Evolutionary conservation across 1,140 invertebrate species (phyloP).

Genomic region (Eubasilissa regina): DNA sequence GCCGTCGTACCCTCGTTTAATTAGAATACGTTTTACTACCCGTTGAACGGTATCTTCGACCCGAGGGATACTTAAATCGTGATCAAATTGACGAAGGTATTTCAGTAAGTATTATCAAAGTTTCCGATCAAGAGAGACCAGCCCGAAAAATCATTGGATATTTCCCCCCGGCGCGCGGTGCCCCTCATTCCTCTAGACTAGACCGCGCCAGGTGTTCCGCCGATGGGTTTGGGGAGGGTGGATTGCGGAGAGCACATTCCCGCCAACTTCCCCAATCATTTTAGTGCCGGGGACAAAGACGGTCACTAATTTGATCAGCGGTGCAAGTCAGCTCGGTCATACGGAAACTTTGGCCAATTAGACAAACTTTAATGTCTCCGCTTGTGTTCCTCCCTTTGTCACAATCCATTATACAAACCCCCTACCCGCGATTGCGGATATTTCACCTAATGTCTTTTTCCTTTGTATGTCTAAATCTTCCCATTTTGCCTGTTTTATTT

Average conservation of each 20-base stretch:
- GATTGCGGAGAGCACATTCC: constrained; percentile 19
- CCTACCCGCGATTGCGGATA: too few species aligned
- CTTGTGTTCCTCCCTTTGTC: not conserved
- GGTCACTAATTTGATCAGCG: constrained; percentile 41
- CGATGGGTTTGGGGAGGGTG: constrained; percentile 4
- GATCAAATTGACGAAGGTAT: too few species aligned
- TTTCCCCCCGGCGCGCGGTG: too few species aligned
- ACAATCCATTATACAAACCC: not conserved
- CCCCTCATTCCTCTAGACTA: not conserved
- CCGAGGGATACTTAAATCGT: too few species aligned
- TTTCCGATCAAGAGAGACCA: too few species aligned
- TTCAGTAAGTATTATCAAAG: too few species aligned
- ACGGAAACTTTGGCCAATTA: constrained; percentile 37
- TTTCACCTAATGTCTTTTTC: too few species aligned
- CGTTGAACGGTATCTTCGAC: too few species aligned
- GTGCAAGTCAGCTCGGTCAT: constrained; percentile 40
- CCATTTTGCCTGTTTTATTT: not conserved
- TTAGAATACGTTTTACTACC: too few species aligned
- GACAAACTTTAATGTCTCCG: constrained; percentile 4
- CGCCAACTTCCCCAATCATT: constrained; percentile 7
- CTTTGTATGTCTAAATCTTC: not conserved
- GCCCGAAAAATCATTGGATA: too few species aligned
- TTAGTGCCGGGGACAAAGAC: constrained; percentile 26
- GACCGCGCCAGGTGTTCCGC: not conserved
- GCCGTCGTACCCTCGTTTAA: too few species aligned